phyloP scores from a whole-genome alignment of 2,888 invertebrate species.

The Bembecia ichneumoniformis region DNA sequence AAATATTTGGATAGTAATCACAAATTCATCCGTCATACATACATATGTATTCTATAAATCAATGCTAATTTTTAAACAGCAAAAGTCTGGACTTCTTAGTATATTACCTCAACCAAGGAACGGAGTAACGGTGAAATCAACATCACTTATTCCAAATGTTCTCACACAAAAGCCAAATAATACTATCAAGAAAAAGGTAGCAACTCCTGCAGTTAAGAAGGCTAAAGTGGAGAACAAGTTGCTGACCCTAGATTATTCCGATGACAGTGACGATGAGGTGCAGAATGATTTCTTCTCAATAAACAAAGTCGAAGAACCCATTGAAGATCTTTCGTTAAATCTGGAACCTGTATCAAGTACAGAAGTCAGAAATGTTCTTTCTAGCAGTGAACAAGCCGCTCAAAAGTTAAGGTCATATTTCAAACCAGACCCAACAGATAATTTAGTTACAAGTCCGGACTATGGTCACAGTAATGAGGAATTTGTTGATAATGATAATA shows the following conservation, averaged over 20 bases:
- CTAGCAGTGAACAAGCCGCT: constrained; percentile 18
- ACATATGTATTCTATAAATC: no score
- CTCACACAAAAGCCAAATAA: constrained; percentile 46
- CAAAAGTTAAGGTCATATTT: constrained; percentile 49
- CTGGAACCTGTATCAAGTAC: constrained; percentile 22
- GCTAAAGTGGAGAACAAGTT: constrained; percentile 23
- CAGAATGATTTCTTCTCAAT: constrained; percentile 71
- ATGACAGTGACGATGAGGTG: constrained; percentile 65
- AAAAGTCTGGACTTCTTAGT: constrained; percentile 76
- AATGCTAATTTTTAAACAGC: constrained; percentile 45
- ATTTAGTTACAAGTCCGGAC: constrained; percentile 10
- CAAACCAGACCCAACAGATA: constrained; percentile 32
- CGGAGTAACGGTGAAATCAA: constrained; percentile 26
- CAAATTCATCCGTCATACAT: no score
- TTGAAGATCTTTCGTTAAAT: constrained; percentile 44
- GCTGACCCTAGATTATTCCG: constrained; percentile 39
- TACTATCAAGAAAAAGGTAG: constrained; percentile 27
- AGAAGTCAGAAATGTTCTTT: constrained; percentile 1
- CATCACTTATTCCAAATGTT: constrained; percentile 55
- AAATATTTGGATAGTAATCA: no score
- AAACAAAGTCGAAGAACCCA: constrained; percentile 54
- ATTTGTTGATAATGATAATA: constrained; percentile 10
- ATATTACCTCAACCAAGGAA: constrained; percentile 79
- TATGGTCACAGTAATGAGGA: constrained; percentile 10
- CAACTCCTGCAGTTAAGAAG: constrained; percentile 30